Evolutionary conservation across 2,113 vertebrate genomes (phyloP).

Genomic region (Forbesichthys papilliferus): DNA sequence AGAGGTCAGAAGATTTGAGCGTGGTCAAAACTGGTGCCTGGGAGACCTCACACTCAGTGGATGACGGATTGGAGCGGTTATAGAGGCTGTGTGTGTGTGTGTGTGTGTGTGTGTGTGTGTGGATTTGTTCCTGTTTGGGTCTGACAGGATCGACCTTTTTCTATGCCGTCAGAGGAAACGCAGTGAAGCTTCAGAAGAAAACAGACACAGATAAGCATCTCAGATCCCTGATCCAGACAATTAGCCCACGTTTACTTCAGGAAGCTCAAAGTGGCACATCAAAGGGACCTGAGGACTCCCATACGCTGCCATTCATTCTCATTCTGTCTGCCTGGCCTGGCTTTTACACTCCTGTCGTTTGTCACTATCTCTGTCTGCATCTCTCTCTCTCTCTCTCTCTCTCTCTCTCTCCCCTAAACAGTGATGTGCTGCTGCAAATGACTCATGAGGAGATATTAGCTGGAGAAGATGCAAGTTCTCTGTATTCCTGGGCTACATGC

Average conservation of each 20-base stretch:
- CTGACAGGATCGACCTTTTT: conserved; percentile 75
- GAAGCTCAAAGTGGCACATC: conserved; percentile 80
- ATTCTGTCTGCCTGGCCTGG: conserved; percentile 10
- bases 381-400: conserved; percentile 18
- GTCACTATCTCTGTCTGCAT: conserved; percentile 3
- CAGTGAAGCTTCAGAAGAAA: conserved; percentile 71
- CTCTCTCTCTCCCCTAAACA: conserved; percentile 2
- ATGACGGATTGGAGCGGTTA: conserved; percentile 25
- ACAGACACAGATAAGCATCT: conserved; percentile 85
- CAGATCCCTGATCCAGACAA: conserved; percentile 80
- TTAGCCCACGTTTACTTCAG: conserved; percentile 90
- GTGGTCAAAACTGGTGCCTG: conserved; percentile 39
- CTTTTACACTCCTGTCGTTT: background rate
- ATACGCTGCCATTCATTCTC: conserved; percentile 52
- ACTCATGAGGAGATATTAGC: conserved; percentile 45
- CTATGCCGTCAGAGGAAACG: conserved; percentile 77
- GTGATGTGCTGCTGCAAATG: conserved; percentile 16
- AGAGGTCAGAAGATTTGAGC: conserved; percentile 64
- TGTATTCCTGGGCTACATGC: background rate
- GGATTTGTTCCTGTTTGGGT: conserved; percentile 27
- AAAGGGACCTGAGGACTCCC: conserved; percentile 65
- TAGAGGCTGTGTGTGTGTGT: conserved; percentile 6
- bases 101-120: background rate
- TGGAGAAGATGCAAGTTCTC: background rate
- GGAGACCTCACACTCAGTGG: background rate